Percentiles rank a stretch among this genome's conserved stretches.
phyloP scores from a whole-genome alignment of 2,888 invertebrate species.

The Dexiosoma caninum region DNA sequence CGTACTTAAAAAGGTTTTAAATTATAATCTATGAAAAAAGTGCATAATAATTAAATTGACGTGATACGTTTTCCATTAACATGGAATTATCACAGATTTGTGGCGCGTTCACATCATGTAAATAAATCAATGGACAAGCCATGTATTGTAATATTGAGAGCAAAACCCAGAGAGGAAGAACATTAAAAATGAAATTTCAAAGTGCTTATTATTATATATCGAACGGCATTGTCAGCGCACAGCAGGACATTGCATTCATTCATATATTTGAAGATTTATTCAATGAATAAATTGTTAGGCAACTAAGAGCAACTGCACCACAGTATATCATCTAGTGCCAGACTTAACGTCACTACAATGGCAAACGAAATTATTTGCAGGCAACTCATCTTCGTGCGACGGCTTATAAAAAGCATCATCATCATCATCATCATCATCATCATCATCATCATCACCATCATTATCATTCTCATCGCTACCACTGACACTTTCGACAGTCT shows the following conservation, averaged over 20 bases:
- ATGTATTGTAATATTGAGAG: no score
- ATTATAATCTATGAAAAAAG: background rate
- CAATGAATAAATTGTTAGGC: conserved; percentile 19
- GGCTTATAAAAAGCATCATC: background rate
- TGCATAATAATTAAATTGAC: background rate
- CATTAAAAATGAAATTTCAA: conserved; percentile 17
- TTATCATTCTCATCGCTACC: background rate
- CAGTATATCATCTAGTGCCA: conserved; percentile 41
- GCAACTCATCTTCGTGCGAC: background rate
- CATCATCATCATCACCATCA: background rate
- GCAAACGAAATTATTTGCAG: background rate
- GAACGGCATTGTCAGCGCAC: conserved; percentile 17
- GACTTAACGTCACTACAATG: conserved; percentile 20
- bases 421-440: background rate
- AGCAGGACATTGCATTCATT: conserved; percentile 25
- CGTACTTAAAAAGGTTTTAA: background rate
- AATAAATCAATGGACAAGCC: conserved; percentile 1
- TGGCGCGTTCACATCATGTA: background rate
- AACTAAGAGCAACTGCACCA: background rate
- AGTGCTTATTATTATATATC: conserved; percentile 16
- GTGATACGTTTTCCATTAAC: background rate
- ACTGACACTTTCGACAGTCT: conserved; percentile 16
- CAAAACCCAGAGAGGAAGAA: background rate
- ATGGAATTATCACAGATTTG: conserved; percentile 34
- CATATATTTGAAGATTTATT: conserved; percentile 13